A percentile compares a stretch with the other conserved stretches of the same genome.
phyloP scores from a whole-genome alignment of 2,797 vertebrate genomes.

The Spinus olivaceus region DNA sequence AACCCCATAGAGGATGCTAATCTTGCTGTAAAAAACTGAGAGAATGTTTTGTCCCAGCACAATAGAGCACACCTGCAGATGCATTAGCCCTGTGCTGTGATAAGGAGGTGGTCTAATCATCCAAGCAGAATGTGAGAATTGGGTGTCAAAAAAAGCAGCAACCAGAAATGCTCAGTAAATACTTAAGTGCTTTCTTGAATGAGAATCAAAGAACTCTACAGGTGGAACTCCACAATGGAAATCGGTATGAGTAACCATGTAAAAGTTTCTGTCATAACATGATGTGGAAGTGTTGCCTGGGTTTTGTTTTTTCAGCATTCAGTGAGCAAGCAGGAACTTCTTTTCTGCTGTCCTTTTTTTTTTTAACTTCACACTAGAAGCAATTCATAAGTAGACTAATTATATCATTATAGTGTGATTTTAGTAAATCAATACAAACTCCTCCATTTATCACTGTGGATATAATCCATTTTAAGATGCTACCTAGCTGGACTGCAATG shows the following conservation, averaged over 20 bases:
- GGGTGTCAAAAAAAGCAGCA: neutral
- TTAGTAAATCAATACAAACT: conserved; percentile 37
- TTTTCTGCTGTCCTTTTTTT: neutral
- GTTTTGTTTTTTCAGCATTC: neutral
- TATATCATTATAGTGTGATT: neutral
- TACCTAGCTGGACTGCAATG: neutral
- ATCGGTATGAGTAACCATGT: neutral
- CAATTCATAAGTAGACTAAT: neutral
- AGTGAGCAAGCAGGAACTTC: neutral
- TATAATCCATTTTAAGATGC: neutral
- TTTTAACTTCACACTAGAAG: neutral
- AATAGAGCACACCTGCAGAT: neutral
- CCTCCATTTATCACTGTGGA: neutral
- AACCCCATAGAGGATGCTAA: neutral
- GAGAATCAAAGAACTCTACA: neutral
- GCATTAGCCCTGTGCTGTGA: neutral
- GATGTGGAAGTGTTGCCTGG: neutral
- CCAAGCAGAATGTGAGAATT: neutral
- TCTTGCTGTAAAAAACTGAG: neutral
- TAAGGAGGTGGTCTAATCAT: neutral
- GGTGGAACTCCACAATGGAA: neutral
- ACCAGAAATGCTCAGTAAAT: neutral
- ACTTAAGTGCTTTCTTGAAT: neutral
- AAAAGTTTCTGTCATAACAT: neutral
- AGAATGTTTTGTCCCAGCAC: neutral